These are phyloP conservation scores for Chloebia gouldiae DNA, from an alignment of 2,113 vertebrate genomes.

Conservation along the genomic window DNA sequence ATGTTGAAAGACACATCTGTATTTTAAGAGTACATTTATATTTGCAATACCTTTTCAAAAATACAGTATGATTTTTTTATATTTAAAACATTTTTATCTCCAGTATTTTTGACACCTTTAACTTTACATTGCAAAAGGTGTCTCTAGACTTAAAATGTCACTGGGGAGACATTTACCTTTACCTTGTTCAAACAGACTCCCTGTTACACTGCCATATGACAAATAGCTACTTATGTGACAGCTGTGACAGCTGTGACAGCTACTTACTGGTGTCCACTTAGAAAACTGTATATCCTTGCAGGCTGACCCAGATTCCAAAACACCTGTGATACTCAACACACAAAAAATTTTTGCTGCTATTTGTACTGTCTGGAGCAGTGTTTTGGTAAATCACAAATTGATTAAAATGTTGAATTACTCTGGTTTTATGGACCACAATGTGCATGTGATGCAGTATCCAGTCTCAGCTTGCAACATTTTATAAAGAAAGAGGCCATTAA, in stretches of 20 bases:
- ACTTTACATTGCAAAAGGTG: not conserved
- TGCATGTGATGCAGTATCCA: not conserved
- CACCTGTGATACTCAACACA: not conserved
- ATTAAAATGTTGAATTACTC: not conserved
- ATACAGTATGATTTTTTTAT: not conserved
- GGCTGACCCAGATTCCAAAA: not conserved
- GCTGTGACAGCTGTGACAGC: not conserved
- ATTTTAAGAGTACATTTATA: not conserved
- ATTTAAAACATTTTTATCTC: not conserved
- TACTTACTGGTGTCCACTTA: not conserved
- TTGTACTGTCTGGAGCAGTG: not conserved
- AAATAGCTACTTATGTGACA: not conserved
- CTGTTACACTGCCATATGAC: not conserved
- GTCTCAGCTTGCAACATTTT: not conserved
- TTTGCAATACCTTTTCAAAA: not conserved
- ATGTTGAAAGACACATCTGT: not conserved
- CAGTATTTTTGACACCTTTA: not conserved
- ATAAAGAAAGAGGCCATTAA: not conserved
- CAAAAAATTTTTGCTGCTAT: not conserved
- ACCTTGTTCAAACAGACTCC: not conserved
- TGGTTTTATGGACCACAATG: not conserved
- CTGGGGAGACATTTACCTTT: not conserved
- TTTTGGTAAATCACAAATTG: not conserved
- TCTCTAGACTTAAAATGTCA: not conserved
- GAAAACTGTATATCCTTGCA: not conserved